Evolutionary conservation across 1,140 invertebrate genomes (phyloP).

Genomic region (Sycophila sp.): DNA sequence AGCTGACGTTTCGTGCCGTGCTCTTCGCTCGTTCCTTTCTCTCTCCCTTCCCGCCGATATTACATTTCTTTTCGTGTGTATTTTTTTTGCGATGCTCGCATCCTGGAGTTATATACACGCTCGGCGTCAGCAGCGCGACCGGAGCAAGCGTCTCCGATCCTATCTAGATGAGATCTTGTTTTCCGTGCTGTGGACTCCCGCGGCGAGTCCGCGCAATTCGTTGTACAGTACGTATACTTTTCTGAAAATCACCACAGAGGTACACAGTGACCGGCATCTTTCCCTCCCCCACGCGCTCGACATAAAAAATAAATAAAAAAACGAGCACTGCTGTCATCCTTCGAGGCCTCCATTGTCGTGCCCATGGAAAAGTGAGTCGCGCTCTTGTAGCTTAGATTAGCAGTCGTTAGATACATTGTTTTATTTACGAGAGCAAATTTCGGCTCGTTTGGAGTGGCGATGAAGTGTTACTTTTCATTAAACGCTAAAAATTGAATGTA

Average conservation of each 20-base stretch:
- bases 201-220: conserved; percentile 56
- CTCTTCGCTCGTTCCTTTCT: conserved; percentile 34
- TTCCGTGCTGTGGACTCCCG: conserved; percentile 54
- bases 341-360: conserved; percentile 2
- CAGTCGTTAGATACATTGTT: no score
- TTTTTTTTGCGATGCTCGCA: conserved; percentile 5
- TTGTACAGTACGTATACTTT: conserved; percentile 52
- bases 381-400: neutral
- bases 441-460: no score
- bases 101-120: neutral
- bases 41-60: conserved; percentile 18
- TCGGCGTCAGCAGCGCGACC: conserved; percentile 18
- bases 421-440: no score
- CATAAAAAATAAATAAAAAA: conserved; percentile 6
- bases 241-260: conserved; percentile 49
- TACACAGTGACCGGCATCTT: conserved; percentile 31
- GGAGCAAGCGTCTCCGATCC: conserved; percentile 30
- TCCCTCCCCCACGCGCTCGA: no score
- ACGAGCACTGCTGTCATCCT: conserved; percentile 8
- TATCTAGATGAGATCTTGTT: conserved; percentile 66
- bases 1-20: no score
- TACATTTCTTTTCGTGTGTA: no score
- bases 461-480: no score
- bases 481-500: no score
- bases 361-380: conserved; percentile 3